Conservation (phyloP, 2,888 invertebrate genomes). For the Harmothoe impar region DNA sequence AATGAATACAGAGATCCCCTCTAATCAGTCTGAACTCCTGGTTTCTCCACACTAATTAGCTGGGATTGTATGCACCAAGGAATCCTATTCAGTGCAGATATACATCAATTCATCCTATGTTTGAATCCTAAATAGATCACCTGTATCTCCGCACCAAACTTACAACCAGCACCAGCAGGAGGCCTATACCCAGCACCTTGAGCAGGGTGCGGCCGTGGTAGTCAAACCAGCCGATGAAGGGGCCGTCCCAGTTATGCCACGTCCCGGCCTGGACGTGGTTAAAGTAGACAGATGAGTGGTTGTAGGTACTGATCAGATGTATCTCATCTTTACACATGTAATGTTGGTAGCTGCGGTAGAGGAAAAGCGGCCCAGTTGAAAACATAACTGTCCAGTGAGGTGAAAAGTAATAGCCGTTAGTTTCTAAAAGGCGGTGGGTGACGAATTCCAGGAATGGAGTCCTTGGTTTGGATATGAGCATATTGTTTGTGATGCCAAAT, state of each 20-base stretch:
- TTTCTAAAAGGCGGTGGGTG: neutral
- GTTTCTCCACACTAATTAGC: too few species aligned
- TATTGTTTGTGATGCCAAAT: slow-evolving; percentile 66
- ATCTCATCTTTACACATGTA: slow-evolving; percentile 45
- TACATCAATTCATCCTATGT: too few species aligned
- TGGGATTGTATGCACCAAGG: too few species aligned
- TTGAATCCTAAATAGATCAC: neutral
- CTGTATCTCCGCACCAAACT: neutral
- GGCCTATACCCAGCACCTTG: too few species aligned
- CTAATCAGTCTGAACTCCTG: too few species aligned
- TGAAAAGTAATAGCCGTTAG: slow-evolving; percentile 58
- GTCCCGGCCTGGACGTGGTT: slow-evolving; percentile 60
- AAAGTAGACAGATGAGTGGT: slow-evolving; percentile 55
- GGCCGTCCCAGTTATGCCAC: slow-evolving; percentile 67
- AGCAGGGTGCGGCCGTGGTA: slow-evolving; percentile 11
- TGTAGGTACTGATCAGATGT: neutral
- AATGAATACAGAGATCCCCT: too few species aligned
- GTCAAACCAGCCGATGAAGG: slow-evolving; percentile 62
- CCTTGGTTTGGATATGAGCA: slow-evolving; percentile 63
- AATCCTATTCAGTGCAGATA: too few species aligned
- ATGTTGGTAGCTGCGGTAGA: slow-evolving; percentile 40
- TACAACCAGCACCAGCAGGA: neutral
- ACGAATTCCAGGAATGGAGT: slow-evolving; percentile 59
- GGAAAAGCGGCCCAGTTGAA: slow-evolving; percentile 68
- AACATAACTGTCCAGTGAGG: slow-evolving; percentile 69